Evolutionary conservation across 1,140 invertebrate genomes (phyloP).

Genomic region (Telenomus remus): DNA sequence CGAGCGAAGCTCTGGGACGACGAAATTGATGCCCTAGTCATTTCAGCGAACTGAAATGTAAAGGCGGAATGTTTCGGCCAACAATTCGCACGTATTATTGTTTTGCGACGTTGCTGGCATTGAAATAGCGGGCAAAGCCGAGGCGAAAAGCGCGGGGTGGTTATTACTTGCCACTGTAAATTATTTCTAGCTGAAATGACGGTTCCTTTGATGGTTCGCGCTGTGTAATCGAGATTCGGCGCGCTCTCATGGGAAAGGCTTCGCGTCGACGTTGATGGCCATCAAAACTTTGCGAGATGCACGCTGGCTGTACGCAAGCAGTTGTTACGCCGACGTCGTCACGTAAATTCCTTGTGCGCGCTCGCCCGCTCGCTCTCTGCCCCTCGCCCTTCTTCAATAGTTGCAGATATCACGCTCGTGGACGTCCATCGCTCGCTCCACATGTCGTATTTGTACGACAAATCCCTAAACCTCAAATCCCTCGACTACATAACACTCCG

Average conservation of each 20-base stretch:
- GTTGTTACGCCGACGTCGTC: slow-evolving; percentile 35
- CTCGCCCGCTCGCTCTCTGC: background rate
- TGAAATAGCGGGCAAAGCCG: background rate
- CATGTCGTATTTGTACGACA: slow-evolving; percentile 59
- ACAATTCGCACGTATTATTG: slow-evolving; percentile 4
- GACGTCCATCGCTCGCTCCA: slow-evolving; percentile 49
- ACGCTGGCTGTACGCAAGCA: slow-evolving; percentile 31
- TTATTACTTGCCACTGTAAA: slow-evolving; percentile 38
- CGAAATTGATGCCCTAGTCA: too few relatives aligned
- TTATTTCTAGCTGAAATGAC: slow-evolving; percentile 41
- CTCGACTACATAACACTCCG: slow-evolving; percentile 55
- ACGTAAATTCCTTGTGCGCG: slow-evolving; percentile 44
- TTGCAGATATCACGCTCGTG: slow-evolving; percentile 44
- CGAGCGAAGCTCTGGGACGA: too few relatives aligned
- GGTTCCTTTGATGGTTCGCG: slow-evolving; percentile 7
- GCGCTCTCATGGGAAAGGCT: slow-evolving; percentile 29
- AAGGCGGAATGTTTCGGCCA: slow-evolving; percentile 2
- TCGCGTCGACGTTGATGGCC: slow-evolving; percentile 19
- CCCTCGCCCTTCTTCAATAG: slow-evolving; percentile 49
- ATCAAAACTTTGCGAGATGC: slow-evolving; percentile 36
- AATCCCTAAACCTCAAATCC: slow-evolving; percentile 57
- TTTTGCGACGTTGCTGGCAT: slow-evolving; percentile 2
- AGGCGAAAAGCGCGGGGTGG: background rate
- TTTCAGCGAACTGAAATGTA: background rate
- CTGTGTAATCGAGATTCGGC: slow-evolving; percentile 27